A percentile compares a stretch with the other conserved stretches of the same genome.
These are phyloP conservation scores for Oxytorus armatus DNA, from an alignment of 2,888 invertebrate species.

Conservation along the genomic window DNA sequence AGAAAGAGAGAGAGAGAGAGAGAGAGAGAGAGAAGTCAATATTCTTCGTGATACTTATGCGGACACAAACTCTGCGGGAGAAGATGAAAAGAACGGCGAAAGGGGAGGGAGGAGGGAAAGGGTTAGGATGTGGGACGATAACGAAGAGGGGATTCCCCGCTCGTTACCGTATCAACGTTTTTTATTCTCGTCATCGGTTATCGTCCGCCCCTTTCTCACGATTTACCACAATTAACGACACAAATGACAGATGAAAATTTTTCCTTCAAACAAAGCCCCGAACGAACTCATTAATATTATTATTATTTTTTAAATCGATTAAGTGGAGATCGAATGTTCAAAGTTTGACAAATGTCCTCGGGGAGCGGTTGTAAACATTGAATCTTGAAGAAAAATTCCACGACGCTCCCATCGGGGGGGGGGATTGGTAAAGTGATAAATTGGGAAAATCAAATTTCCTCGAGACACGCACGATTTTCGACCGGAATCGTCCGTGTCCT, in stretches of 20 bases:
- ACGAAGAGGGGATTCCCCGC: slow-evolving; percentile 10
- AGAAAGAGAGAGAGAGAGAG: slow-evolving; percentile 22
- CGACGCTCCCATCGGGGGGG: slow-evolving; percentile 34
- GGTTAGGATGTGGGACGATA: no score
- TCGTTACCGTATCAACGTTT: slow-evolving; percentile 54
- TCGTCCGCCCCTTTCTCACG: slow-evolving; percentile 40
- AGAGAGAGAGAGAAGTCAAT: slow-evolving; percentile 37
- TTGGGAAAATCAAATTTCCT: neutral
- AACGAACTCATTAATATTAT: no score
- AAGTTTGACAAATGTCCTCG: slow-evolving; percentile 68
- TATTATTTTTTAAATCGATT: no score
- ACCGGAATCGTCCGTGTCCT: no score
- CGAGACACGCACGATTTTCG: neutral
- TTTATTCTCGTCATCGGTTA: slow-evolving; percentile 64
- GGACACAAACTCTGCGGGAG: slow-evolving; percentile 51
- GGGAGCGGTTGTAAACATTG: slow-evolving; percentile 60
- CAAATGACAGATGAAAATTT: no score
- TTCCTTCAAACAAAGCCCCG: no score
- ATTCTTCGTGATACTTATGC: slow-evolving; percentile 56
- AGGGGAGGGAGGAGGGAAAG: slow-evolving; percentile 10
- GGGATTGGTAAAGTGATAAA: neutral
- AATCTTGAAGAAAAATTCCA: slow-evolving; percentile 59
- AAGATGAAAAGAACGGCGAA: slow-evolving; percentile 52
- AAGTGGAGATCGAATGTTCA: slow-evolving; percentile 65
- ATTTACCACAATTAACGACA: no score